A percentile compares a stretch with the other conserved stretches of the same genome.
These are phyloP conservation scores for Horisme vitalbata DNA, from an alignment of 2,888 invertebrate species.

Conservation along the genomic window DNA sequence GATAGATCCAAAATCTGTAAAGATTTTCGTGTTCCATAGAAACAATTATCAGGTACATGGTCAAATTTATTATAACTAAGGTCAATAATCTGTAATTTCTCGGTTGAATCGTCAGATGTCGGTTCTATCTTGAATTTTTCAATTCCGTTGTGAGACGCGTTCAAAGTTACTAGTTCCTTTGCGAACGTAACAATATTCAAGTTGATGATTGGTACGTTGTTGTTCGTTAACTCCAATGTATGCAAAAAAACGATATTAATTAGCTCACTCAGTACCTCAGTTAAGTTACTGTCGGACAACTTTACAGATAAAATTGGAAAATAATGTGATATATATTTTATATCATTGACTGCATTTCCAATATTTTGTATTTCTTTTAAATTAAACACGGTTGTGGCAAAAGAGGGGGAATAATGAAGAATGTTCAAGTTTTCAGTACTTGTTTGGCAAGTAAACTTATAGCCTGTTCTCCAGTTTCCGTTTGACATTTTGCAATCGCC, in stretches of 20 bases:
- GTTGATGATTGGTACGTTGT: constrained; percentile 8
- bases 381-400: not conserved
- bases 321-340: not conserved
- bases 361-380: not conserved
- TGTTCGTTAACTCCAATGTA: not conserved
- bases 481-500: too few relatives aligned
- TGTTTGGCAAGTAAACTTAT: too few relatives aligned
- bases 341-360: not conserved
- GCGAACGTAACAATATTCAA: constrained; percentile 7
- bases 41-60: constrained; percentile 4
- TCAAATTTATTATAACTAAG: constrained; percentile 14
- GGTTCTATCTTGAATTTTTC: constrained; percentile 3
- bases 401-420: too few relatives aligned
- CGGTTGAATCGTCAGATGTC: not conserved
- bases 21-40: constrained; percentile 5
- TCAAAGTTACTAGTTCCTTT: not conserved
- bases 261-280: not conserved
- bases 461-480: too few relatives aligned
- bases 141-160: constrained; percentile 7
- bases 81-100: not conserved
- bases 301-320: not conserved
- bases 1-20: constrained; percentile 13
- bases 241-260: not conserved
- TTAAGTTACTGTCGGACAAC: constrained; percentile 7
- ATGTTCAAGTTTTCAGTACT: too few relatives aligned